Base-by-base conservation (phyloP, 2,797 vertebrate species). In the Martes flavigula region DNA sequence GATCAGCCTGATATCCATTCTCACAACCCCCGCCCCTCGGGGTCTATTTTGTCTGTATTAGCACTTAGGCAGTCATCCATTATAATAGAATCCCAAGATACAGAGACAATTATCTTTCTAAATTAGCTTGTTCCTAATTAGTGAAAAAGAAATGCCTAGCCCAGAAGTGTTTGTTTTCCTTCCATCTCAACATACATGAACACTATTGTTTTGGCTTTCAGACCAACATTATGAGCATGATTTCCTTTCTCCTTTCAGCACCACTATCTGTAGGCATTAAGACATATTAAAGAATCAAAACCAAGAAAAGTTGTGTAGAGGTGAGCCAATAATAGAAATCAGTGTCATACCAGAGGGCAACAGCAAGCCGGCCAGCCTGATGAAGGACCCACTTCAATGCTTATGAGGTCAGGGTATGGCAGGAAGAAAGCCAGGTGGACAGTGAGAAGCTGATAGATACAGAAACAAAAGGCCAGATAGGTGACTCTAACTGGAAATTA, bases 31-130 rank as follows among this genome's bases (percentile, higher is more conserved):
- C 17, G 77, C 30, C 46, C 56, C 46, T 77, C 0, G 0, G 30
- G 70, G 54, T 94, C 87, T 93, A 40, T 58, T 98, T 97, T 66
- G 38, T 27, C 75, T 81, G 7, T 93, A 96, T 97, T 96, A 96
- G 90, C 87, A 96, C 21, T 96, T 79, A 92, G 60, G 92, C 88
- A 97, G 75, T 70, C 96, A 97, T 96, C 84, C 87, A 92, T 95
- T 97, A 94, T 81, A 89, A 94, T 17, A 94, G 90, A 95, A 82
- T 97, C 95, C 90, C 94, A 97, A 78, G 77, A 92, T 66, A 95
- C 77, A 94, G 93, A 97, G 93, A 90, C 35, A 97, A 97, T 97
- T 98, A 96, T 96, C 93, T 96, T 95, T 97, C 72, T 96, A 97
- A 98, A 95, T 97, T 85, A 97, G 85, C 77, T 95, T 89, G 73